phyloP scores from a whole-genome alignment of 2,797 vertebrate species.

The Eremophila alpestris region DNA sequence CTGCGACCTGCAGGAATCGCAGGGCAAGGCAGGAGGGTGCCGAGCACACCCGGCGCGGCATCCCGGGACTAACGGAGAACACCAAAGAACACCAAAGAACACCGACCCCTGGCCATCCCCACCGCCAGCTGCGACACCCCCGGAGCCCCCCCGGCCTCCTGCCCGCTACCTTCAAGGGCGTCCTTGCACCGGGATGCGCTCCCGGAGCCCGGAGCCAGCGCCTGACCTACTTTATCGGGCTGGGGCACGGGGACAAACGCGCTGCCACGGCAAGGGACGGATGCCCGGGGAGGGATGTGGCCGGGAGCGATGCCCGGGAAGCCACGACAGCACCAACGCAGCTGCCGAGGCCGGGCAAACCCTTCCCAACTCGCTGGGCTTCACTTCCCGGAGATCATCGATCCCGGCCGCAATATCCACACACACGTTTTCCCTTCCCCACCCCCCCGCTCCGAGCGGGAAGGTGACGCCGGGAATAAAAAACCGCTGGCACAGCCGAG shows the following conservation, averaged over 20 bases:
- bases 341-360: background rate
- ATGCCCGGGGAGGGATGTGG: background rate
- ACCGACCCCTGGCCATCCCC: background rate
- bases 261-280: background rate
- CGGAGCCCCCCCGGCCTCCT: background rate
- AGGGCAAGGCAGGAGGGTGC: background rate
- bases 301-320: background rate
- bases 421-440: background rate
- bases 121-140: background rate
- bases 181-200: background rate
- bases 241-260: background rate
- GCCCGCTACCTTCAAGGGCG: background rate
- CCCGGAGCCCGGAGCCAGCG: background rate
- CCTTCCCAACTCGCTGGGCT: accelerated
- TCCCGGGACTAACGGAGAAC: background rate
- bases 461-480: background rate
- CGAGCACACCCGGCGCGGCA: background rate
- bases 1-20: background rate
- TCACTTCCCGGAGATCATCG: background rate
- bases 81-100: background rate
- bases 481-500: background rate
- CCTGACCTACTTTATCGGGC: conserved; percentile 26
- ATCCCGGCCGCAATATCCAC: background rate
- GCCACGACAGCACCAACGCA: background rate
- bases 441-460: background rate